Conservation (phyloP, 2,113 vertebrate genomes). For the Otolemur garnettii region DNA sequence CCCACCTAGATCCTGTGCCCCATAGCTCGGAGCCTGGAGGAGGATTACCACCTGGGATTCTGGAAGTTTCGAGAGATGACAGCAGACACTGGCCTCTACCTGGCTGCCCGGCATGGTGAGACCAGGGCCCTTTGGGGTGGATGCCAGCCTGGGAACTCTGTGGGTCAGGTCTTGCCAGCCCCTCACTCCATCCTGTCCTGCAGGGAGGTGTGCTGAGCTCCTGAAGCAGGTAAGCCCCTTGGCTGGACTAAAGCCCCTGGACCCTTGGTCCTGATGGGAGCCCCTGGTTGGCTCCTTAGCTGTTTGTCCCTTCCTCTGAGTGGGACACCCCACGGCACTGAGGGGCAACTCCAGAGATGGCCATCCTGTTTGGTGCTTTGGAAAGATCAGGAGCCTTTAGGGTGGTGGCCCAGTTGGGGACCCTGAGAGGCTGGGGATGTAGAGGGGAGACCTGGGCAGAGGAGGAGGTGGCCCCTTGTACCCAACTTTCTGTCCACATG, state of each 20-base stretch:
- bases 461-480: neutral
- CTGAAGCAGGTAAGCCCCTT: constrained; percentile 63
- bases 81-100: neutral
- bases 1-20: neutral
- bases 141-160: rapidly evolving
- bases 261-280: neutral
- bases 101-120: constrained; percentile 36
- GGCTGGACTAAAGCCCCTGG: neutral
- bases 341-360: neutral
- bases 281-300: neutral
- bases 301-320: too few species aligned
- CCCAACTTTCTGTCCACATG: too few species aligned
- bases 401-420: neutral
- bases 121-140: rapidly evolving
- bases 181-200: rapidly evolving
- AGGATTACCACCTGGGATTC: neutral
- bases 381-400: neutral
- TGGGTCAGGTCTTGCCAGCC: rapidly evolving
- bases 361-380: neutral
- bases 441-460: neutral
- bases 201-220: constrained; percentile 66
- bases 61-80: constrained; percentile 67
- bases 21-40: constrained; percentile 46
- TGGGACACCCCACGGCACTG: neutral
- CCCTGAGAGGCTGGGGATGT: neutral